phyloP scores from a whole-genome alignment of 2,797 vertebrate species.

The Psittacula derbiana region DNA sequence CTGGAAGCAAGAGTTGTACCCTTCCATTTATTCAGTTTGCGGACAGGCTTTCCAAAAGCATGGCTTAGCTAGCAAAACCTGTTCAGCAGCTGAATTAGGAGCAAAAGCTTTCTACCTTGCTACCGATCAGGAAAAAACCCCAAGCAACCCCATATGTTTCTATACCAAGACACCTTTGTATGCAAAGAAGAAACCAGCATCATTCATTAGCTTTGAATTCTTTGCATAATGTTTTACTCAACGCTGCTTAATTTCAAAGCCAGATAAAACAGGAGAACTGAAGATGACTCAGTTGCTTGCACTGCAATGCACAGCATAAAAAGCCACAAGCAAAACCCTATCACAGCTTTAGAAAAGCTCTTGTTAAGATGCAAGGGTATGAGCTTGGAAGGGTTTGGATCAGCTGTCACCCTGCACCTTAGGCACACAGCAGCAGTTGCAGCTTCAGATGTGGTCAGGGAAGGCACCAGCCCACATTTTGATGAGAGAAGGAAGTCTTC shows the following conservation, averaged over 20 bases:
- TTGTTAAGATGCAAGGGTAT: not conserved
- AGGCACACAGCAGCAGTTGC: not conserved
- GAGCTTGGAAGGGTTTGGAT: not conserved
- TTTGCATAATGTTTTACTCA: not conserved
- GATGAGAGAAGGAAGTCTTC: not conserved
- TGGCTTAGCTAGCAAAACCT: not conserved
- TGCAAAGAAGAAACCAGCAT: not conserved
- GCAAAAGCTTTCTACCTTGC: not conserved
- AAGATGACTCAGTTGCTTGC: not conserved
- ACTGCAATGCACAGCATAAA: not conserved
- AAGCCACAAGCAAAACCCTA: not conserved
- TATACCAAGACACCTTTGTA: not conserved
- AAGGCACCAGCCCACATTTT: not conserved
- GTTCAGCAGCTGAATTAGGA: not conserved
- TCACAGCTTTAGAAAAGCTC: not conserved
- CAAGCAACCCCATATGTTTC: not conserved
- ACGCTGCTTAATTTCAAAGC: accelerated
- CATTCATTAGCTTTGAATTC: not conserved
- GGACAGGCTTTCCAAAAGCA: slow-evolving; percentile 5
- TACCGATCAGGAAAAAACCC: not conserved
- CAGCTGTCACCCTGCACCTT: not conserved
- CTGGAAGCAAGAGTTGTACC: slow-evolving; percentile 8
- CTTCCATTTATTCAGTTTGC: not conserved
- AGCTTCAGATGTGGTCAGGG: not conserved
- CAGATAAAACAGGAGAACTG: not conserved